phyloP scores from a whole-genome alignment of 2,797 vertebrate genomes.

The Pristis pectinata region DNA sequence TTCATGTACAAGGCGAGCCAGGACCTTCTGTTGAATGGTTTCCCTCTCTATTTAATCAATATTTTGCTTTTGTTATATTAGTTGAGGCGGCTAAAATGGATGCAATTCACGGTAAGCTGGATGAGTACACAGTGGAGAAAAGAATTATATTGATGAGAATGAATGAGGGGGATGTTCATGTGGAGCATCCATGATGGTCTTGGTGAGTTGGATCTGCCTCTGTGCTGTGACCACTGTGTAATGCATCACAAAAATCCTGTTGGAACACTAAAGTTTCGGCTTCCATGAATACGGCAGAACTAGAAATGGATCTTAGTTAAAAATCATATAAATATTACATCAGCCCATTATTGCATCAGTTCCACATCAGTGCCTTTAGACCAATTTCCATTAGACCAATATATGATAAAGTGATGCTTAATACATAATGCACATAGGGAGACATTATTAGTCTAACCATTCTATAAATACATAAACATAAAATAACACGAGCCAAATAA shows the following conservation, averaged over 20 bases:
- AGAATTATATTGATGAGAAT: neutral
- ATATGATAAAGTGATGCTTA: neutral
- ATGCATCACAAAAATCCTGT: neutral
- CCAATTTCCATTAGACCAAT: neutral
- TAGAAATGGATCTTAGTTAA: constrained; percentile 1
- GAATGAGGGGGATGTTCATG: no score
- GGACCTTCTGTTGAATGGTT: no score
- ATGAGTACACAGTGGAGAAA: neutral
- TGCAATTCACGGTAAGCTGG: neutral
- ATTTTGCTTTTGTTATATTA: no score
- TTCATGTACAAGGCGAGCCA: no score
- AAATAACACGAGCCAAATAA: neutral
- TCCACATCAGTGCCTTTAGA: neutral
- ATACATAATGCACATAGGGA: neutral
- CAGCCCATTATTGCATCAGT: neutral
- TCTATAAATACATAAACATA: neutral
- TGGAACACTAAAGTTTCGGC: neutral
- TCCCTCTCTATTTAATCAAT: no score
- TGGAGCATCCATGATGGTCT: neutral
- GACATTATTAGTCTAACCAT: neutral
- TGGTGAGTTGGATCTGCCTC: neutral
- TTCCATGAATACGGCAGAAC: neutral
- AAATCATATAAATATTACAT: neutral
- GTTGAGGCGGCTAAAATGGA: neutral
- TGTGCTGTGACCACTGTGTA: neutral